phyloP scores from a whole-genome alignment of 2,888 invertebrate genomes.

The Hemithea aestivaria region DNA sequence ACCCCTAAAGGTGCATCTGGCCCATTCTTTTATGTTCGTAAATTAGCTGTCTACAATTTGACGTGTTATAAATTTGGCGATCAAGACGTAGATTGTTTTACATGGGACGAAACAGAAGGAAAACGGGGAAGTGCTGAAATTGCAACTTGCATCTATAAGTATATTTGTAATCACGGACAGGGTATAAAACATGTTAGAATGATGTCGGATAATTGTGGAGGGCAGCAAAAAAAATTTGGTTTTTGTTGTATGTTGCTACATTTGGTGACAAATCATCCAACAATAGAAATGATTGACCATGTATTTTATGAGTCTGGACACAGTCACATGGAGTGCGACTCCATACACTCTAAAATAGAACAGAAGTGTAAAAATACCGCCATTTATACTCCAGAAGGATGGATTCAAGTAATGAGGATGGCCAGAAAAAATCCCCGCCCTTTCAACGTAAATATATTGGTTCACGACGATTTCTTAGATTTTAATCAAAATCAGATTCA shows the following conservation, averaged over 20 bases:
- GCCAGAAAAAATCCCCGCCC: constrained; percentile 11
- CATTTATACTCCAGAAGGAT: constrained; percentile 31
- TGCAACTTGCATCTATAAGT: constrained; percentile 29
- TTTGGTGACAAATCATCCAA: constrained; percentile 12
- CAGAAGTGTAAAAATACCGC: constrained; percentile 30
- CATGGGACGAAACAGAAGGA: constrained; percentile 21
- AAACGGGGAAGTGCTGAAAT: constrained; percentile 37
- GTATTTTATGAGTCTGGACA: constrained; percentile 22
- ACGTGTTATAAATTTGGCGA: constrained; percentile 38
- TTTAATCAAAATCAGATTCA: constrained; percentile 7
- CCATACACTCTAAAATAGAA: constrained; percentile 34
- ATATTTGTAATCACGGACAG: too few relatives aligned
- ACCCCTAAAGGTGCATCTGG: constrained; percentile 31
- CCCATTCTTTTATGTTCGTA: constrained; percentile 35
- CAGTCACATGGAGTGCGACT: constrained; percentile 29
- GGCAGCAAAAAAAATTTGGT: constrained; percentile 28
- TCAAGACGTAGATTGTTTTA: constrained; percentile 34
- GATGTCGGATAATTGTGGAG: constrained; percentile 30
- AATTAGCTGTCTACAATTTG: constrained; percentile 37
- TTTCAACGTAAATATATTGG: constrained; percentile 4
- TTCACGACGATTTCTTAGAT: constrained; percentile 10
- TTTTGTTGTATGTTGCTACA: constrained; percentile 7
- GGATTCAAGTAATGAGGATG: constrained; percentile 15
- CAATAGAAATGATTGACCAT: constrained; percentile 7
- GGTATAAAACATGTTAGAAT: constrained; percentile 14